These are phyloP conservation scores for Crotalus viridis DNA, from an alignment of 2,113 vertebrate species.

Conservation along the genomic window DNA sequence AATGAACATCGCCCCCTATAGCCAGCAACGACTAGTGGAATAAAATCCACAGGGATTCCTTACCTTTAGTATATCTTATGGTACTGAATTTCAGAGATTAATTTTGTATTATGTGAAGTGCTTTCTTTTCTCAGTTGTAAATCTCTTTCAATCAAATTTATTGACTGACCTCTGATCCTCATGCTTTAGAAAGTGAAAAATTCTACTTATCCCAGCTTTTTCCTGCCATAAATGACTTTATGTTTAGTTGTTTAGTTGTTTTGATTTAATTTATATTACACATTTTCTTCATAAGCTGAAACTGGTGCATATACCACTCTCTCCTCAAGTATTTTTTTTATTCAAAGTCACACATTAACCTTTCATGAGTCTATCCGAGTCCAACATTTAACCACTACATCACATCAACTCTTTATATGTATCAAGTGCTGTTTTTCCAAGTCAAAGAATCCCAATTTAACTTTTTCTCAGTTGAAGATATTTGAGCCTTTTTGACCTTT, in stretches of 20 bases:
- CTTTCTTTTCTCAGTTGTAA: neutral
- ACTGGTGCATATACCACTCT: neutral
- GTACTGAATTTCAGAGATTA: neutral
- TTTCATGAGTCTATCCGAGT: neutral
- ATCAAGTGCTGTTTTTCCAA: neutral
- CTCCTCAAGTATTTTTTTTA: neutral
- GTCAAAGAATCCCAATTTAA: neutral
- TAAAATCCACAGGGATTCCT: neutral
- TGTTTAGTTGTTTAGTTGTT: neutral
- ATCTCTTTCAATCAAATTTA: neutral
- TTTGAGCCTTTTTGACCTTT: neutral
- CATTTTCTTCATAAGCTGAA: neutral
- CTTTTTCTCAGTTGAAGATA: neutral
- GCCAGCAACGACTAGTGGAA: neutral
- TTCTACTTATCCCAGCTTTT: neutral
- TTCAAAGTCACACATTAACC: neutral
- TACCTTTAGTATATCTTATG: neutral
- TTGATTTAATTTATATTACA: neutral
- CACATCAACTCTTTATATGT: neutral
- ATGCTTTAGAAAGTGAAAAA: neutral
- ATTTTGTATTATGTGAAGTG: neutral
- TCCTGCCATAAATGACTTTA: neutral
- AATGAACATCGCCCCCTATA: neutral
- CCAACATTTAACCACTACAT: neutral
- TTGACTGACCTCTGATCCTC: neutral